phyloP scores from a whole-genome alignment of 2,113 vertebrate species.

The Catharus minimus region DNA sequence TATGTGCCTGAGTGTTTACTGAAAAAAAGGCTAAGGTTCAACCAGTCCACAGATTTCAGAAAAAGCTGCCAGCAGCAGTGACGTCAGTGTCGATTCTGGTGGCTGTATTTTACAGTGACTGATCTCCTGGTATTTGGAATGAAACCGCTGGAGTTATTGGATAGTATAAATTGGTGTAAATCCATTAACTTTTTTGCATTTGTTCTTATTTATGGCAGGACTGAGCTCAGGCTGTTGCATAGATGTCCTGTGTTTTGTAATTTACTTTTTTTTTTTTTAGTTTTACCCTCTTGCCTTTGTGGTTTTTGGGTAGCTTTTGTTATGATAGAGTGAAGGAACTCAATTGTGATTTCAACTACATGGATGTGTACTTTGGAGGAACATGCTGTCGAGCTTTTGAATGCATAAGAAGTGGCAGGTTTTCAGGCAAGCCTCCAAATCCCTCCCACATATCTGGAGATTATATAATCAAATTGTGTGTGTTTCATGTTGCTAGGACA shows the following conservation, averaged over 20 bases:
- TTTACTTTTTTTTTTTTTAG: neutral
- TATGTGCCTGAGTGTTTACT: neutral
- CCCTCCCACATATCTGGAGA: conserved; percentile 1
- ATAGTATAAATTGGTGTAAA: neutral
- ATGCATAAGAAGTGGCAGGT: neutral
- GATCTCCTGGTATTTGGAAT: conserved; percentile 13
- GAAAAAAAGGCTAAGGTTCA: conserved; percentile 14
- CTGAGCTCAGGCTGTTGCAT: neutral
- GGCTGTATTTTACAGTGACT: neutral
- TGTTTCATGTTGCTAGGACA: conserved; percentile 20
- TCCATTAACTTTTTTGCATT: neutral
- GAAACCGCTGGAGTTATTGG: neutral
- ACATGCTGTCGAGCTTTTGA: neutral
- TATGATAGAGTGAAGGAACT: neutral
- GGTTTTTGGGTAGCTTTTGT: neutral
- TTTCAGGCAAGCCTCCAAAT: conserved; percentile 35
- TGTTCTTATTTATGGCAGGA: neutral
- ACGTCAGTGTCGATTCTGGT: neutral
- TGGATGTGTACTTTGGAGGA: neutral
- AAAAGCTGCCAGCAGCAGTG: neutral
- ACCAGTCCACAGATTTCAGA: neutral
- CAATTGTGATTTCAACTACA: neutral
- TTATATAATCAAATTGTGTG: conserved; percentile 33
- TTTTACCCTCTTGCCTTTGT: neutral
- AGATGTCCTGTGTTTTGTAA: neutral